A percentile compares a stretch with the other conserved stretches of the same genome.
Conservation (phyloP, 2,797 vertebrate genomes). For the Lophura swinhoii region DNA sequence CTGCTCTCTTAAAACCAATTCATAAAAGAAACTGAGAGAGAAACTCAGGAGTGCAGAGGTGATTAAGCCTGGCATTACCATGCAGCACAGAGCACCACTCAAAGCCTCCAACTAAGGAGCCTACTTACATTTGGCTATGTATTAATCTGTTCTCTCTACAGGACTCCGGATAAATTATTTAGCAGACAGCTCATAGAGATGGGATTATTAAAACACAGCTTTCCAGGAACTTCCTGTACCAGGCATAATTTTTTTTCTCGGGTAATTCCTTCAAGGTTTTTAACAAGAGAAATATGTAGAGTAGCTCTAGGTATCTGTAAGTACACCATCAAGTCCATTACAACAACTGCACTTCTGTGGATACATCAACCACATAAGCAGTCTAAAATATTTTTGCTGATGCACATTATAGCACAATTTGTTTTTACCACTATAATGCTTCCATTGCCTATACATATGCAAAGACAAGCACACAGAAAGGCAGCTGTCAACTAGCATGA, state of each 20-base stretch:
- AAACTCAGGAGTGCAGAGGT: background rate
- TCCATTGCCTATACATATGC: background rate
- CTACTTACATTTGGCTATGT: background rate
- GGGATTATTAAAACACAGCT: background rate
- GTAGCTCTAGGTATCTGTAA: background rate
- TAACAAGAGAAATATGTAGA: background rate
- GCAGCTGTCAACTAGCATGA: background rate
- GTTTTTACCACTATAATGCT: background rate
- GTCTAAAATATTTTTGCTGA: background rate
- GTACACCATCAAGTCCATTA: background rate
- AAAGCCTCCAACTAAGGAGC: background rate
- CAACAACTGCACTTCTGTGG: background rate
- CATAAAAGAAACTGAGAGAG: background rate
- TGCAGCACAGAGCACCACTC: background rate
- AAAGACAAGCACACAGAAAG: background rate
- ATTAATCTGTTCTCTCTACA: background rate
- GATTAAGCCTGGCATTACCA: background rate
- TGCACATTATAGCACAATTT: background rate
- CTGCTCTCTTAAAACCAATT: background rate
- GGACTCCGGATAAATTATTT: background rate
- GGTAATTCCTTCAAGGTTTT: background rate
- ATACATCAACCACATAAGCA: background rate
- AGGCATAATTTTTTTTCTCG: background rate
- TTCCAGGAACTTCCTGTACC: background rate
- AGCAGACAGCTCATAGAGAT: background rate